Evolutionary conservation across 2,888 invertebrate species (phyloP), one percentile per base, ranked within the genome.

Genomic region (Andrena minutula): DNA sequence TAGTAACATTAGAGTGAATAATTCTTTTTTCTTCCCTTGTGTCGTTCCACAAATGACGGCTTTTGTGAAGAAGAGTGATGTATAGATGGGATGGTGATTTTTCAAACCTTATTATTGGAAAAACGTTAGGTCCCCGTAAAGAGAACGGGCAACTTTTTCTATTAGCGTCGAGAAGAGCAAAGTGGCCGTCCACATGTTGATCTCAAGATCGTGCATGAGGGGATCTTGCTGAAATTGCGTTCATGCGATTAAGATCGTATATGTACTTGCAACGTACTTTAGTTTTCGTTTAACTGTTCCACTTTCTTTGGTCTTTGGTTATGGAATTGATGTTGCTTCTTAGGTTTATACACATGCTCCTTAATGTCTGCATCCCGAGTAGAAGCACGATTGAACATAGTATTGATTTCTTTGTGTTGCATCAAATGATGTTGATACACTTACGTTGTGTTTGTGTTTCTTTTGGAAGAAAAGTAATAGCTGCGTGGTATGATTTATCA

Each of bases 51-150:
- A n/a, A 30, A 32, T n/a, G 16, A 6, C 2, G 0, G 30, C 6
- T 20, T 63, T 64, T 64, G 5, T 5, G 20, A 73, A 53, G 35
- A 64, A 69, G 70, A 72, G 32, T 5, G 6, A 47, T 20, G 26
- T 23, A 28, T 66, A 47, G 49, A 61, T 30, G 53, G 63, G 20
- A n/a, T 20, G 65, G 70, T 51, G 61, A 72, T 75, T 84, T 73
- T 70, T 75, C 65, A 79, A 90, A 90, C 86, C 89, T 88, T 86
- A 85, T 86, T 84, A 89, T 90, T 87, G 89, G 85, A 85, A 89
- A 89, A 87, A 76, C 79, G 84, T 84, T 84, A 83, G 84, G 81
- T 86, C 85, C 84, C 83, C 65, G 30, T 56, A 51, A 66, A 5
- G 47, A 41, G 64, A 28, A 56, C 63, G 61, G 63, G 56, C 60